Percentiles rank a stretch among this genome's conserved stretches.
phyloP scores from a whole-genome alignment of 2,113 vertebrate species.

The Nettapus auritus region DNA sequence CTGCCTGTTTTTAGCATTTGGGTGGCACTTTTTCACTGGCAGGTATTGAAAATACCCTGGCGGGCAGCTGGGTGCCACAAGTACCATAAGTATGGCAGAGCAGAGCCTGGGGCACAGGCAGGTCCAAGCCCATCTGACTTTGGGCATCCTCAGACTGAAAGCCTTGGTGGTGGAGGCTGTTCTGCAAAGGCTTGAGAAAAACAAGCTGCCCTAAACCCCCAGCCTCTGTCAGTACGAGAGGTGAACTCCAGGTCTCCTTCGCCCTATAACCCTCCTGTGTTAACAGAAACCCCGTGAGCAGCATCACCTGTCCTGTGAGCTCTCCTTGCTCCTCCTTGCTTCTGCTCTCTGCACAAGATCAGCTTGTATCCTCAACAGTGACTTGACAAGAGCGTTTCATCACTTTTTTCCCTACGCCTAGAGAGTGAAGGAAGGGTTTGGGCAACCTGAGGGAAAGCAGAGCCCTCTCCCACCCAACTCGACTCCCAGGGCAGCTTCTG shows the following conservation, averaged over 20 bases:
- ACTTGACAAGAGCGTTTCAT: not conserved
- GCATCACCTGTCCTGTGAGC: not conserved
- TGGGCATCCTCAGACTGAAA: not conserved
- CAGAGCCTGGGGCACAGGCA: not conserved
- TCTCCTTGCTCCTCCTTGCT: not conserved
- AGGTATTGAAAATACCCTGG: not conserved
- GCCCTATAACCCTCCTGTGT: not conserved
- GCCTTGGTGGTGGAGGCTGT: not conserved
- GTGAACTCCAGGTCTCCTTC: not conserved
- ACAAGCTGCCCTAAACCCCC: not conserved
- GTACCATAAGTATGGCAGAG: accelerated
- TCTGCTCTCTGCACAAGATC: not conserved
- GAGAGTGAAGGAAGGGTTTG: not conserved
- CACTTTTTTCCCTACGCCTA: not conserved
- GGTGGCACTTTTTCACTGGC: accelerated
- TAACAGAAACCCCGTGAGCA: not conserved
- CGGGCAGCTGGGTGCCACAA: accelerated
- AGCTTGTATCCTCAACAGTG: not conserved
- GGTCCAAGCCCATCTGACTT: not conserved
- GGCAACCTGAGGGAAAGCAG: not conserved
- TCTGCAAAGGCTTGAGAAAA: not conserved
- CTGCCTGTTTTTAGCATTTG: accelerated
- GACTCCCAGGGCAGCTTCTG: not conserved
- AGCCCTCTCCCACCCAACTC: not conserved
- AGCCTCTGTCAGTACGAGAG: not conserved